phyloP scores from a whole-genome alignment of 2,113 vertebrate genomes.

The Zosterops pallidus region DNA sequence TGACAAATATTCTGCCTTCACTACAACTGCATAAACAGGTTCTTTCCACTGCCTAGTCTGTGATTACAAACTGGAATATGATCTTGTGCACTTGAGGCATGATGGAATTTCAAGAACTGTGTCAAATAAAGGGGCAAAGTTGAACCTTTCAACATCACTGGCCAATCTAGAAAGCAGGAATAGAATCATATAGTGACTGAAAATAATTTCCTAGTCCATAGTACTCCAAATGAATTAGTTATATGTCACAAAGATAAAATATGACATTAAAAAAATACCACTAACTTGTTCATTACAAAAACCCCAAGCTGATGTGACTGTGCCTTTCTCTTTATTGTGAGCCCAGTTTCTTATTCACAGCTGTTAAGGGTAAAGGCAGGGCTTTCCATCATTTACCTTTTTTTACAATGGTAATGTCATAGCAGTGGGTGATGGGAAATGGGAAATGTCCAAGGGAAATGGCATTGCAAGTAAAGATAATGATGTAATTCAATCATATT shows the following conservation, averaged over 20 bases:
- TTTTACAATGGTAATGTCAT: background rate
- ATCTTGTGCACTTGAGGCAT: background rate
- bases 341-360: background rate
- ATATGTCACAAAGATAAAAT: background rate
- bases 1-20: background rate
- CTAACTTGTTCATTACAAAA: background rate
- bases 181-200: background rate
- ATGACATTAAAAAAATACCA: background rate
- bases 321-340: background rate
- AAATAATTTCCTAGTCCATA: background rate
- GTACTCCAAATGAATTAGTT: background rate
- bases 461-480: slow-evolving; percentile 28
- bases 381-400: slow-evolving; percentile 17
- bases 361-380: slow-evolving; percentile 1
- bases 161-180: background rate
- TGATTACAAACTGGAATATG: slow-evolving; percentile 28
- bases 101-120: slow-evolving; percentile 23
- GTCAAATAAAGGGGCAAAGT: slow-evolving; percentile 3
- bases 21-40: background rate
- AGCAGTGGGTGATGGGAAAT: background rate
- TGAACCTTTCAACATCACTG: background rate
- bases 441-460: slow-evolving; percentile 50
- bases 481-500: slow-evolving; percentile 8
- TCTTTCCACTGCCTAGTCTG: slow-evolving; percentile 10
- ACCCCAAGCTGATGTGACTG: background rate